phyloP scores from a whole-genome alignment of 2,113 vertebrate species.

The Nibea albiflora region DNA sequence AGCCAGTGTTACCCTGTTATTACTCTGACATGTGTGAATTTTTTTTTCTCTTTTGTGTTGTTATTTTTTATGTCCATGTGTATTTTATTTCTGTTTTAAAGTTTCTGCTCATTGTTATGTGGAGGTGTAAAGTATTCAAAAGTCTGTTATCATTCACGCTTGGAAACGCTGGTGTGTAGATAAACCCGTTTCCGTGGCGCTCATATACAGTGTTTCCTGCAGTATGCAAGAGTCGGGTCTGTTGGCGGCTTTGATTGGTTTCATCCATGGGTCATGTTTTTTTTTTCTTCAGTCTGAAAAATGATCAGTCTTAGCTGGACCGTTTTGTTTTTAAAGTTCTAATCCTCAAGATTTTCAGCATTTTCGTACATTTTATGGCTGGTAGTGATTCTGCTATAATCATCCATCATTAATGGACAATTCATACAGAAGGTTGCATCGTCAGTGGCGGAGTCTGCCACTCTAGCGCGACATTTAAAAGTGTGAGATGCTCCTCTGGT shows the following conservation, averaged over 20 bases:
- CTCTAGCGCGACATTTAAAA: background rate
- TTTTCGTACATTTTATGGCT: too few relatives aligned
- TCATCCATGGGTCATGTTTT: background rate
- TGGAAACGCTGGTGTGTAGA: background rate
- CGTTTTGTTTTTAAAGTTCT: background rate
- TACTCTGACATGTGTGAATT: background rate
- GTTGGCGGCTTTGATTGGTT: background rate
- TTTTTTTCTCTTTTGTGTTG: background rate
- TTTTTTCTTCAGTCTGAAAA: background rate
- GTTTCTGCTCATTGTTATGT: conserved; percentile 12
- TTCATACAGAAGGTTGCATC: background rate
- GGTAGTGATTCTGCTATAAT: background rate
- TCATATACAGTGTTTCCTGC: background rate
- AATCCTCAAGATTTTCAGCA: background rate
- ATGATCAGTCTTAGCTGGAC: background rate
- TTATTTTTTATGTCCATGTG: background rate
- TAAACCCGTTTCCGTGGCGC: background rate
- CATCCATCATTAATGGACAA: background rate
- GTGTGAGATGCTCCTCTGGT: too few relatives aligned
- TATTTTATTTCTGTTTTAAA: background rate
- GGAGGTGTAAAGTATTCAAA: conserved; percentile 52
- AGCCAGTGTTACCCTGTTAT: background rate
- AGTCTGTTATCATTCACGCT: conserved; percentile 16
- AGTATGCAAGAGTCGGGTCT: background rate
- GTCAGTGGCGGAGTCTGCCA: background rate